Conservation (phyloP, 2,888 invertebrate species). For the Hypomecis punctinalis region DNA sequence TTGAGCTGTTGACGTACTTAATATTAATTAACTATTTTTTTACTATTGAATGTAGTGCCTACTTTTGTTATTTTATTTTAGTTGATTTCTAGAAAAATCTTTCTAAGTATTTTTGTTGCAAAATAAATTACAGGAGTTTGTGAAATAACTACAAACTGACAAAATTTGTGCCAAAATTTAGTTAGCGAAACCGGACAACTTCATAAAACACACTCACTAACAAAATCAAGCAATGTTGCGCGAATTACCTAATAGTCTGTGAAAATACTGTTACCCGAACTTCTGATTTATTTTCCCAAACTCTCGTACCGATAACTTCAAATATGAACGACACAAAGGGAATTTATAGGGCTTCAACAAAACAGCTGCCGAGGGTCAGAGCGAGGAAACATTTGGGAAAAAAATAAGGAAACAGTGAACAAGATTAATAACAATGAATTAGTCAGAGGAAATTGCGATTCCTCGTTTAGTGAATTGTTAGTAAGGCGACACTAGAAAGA, state of each 20-base stretch:
- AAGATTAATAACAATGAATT: conserved; percentile 75
- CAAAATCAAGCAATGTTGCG: conserved; percentile 27
- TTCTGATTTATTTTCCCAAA: conserved; percentile 36
- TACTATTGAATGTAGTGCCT: too few species aligned
- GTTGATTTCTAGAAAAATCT: too few species aligned
- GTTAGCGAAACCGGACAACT: conserved; percentile 1
- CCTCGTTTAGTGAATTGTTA: conserved; percentile 71
- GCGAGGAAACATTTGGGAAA: conserved; percentile 40
- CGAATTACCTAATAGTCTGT: conserved; percentile 37
- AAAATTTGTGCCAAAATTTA: neutral
- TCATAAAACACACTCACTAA: conserved; percentile 13
- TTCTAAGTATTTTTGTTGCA: neutral
- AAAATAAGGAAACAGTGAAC: conserved; percentile 63
- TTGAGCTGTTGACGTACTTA: too few species aligned
- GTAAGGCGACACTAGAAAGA: conserved; percentile 49
- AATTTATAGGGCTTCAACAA: conserved; percentile 38
- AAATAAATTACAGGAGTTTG: neutral
- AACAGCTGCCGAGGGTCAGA: conserved; percentile 34
- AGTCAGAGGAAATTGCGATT: conserved; percentile 75
- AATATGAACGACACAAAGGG: conserved; percentile 38
- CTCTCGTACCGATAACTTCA: conserved; percentile 36
- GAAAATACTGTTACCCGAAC: conserved; percentile 35
- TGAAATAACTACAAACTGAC: neutral
- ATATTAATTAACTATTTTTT: too few species aligned
- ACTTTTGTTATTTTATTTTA: too few species aligned